phyloP scores from a whole-genome alignment of 2,888 invertebrate species.

The Agrotis exclamationis region DNA sequence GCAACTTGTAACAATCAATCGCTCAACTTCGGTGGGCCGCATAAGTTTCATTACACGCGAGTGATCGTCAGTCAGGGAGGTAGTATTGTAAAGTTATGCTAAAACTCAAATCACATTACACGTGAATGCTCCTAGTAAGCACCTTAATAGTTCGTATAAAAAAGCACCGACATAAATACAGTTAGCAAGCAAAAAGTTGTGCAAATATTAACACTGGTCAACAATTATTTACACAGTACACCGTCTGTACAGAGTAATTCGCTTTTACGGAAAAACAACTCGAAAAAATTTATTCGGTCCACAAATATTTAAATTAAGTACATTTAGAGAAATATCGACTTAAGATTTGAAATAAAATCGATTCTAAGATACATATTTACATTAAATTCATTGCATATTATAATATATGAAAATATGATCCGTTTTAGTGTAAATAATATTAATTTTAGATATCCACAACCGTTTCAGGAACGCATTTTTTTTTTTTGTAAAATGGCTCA shows the following conservation, averaged over 20 bases:
- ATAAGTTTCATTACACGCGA: too few relatives aligned
- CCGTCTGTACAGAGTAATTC: conserved; percentile 4
- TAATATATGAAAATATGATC: conserved; percentile 39
- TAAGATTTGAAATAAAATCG: conserved; percentile 15
- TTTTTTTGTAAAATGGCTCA: not conserved
- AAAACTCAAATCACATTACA: too few relatives aligned
- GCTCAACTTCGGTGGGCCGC: too few relatives aligned
- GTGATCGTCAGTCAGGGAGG: too few relatives aligned
- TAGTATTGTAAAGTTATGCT: too few relatives aligned
- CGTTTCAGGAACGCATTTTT: conserved; percentile 49
- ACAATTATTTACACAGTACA: not conserved
- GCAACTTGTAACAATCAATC: too few relatives aligned
- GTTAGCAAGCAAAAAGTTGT: conserved; percentile 7
- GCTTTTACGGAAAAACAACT: not conserved
- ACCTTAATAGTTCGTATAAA: not conserved
- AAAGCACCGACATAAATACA: not conserved
- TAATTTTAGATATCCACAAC: conserved; percentile 43
- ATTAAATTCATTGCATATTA: conserved; percentile 17
- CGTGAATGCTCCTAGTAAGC: too few relatives aligned
- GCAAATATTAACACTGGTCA: conserved; percentile 4
- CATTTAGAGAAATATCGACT: conserved; percentile 17
- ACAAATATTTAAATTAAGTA: conserved; percentile 23
- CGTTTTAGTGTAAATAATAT: conserved; percentile 28
- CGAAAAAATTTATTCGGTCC: conserved; percentile 25
- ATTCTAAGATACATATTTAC: conserved; percentile 30